Evolutionary conservation across 2,888 invertebrate species (phyloP), one percentile per base, ranked within the genome.

Genomic region (Perizoma flavofasciatum): DNA sequence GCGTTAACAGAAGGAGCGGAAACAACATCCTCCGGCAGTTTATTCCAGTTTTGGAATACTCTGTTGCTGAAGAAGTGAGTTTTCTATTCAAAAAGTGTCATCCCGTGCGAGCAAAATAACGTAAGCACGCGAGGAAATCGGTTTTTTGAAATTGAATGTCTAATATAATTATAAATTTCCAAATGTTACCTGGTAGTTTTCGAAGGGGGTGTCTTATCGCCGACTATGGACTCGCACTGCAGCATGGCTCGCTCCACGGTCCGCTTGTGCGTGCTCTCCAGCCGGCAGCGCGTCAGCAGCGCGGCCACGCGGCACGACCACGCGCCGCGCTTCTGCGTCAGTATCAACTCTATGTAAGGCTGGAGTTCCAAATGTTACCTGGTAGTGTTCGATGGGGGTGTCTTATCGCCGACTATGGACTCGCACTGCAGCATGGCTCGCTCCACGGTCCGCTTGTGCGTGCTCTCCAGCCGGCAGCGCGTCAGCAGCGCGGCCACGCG

Each of bases 361-460:
- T 94, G 93, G 0, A 97, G 82, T n/a, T n/a, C n/a, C n/a, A n/a
- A n/a, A n/a, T n/a, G n/a, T n/a, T n/a, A n/a, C n/a, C 91, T 84
- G 44, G 77, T 82, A 32, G 81, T 84, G 7, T 76, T 44, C 5
- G 78, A 69, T 1, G 85, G 81, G 0, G 68, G 74, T 5, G 79
- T 78, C 65, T 86, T 88, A 49, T 89, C 93, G 66, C 95, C 94
- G 5, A 97, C 94, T 40, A 97, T 92, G 74, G 96, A 95, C 86
- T 98, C 97, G 66, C 96, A 94, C 85, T 98, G 98, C 78, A 94
- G 93, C 93, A 98, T 94, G 33, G 98, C 95, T 43, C 99, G 93
- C 79, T 98, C 98, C 9, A 98, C 95, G 0, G 97, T 96, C 56
- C 98, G 93, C 57, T 95, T 95, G 73, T 96, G 95, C 49, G 92